phyloP scores from a whole-genome alignment of 2,888 invertebrate species.

The Melipona beecheii region DNA sequence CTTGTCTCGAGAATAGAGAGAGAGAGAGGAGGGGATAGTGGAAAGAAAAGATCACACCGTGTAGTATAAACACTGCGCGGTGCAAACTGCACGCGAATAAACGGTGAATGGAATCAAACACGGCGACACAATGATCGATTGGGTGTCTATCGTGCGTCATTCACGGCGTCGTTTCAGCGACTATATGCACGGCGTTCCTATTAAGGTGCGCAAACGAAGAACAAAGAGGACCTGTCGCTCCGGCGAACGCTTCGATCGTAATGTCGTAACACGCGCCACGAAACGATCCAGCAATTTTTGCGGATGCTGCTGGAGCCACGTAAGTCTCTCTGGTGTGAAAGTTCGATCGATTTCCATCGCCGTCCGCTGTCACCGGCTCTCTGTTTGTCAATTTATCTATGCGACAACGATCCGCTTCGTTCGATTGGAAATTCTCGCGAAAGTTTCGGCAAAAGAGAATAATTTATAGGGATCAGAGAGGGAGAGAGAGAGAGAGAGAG shows the following conservation, averaged over 20 bases:
- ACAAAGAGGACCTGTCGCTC: constrained; percentile 73
- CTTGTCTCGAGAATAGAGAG: neutral
- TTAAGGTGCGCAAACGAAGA: constrained; percentile 87
- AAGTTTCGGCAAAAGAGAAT: neutral
- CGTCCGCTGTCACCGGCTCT: neutral
- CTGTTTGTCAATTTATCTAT: neutral
- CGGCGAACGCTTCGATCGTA: constrained; percentile 35
- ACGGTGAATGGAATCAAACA: constrained; percentile 10
- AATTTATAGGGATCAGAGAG: neutral
- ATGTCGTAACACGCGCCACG: constrained; percentile 22
- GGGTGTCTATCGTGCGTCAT: constrained; percentile 91
- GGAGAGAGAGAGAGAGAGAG: neutral
- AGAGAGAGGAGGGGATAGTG: neutral
- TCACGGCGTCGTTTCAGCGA: constrained; percentile 89
- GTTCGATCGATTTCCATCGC: neutral
- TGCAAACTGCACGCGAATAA: constrained; percentile 7
- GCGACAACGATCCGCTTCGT: too few species aligned
- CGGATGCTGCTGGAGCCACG: constrained; percentile 74
- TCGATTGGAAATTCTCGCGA: neutral
- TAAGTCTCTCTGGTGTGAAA: constrained; percentile 65
- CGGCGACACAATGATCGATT: constrained; percentile 88
- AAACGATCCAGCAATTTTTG: constrained; percentile 49
- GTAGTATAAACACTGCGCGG: neutral
- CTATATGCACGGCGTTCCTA: constrained; percentile 88
- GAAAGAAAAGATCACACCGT: neutral